Evolutionary conservation across 2,113 vertebrate genomes (phyloP), one percentile per base, ranked within the genome.

Genomic region (Spilogale gracilis): DNA sequence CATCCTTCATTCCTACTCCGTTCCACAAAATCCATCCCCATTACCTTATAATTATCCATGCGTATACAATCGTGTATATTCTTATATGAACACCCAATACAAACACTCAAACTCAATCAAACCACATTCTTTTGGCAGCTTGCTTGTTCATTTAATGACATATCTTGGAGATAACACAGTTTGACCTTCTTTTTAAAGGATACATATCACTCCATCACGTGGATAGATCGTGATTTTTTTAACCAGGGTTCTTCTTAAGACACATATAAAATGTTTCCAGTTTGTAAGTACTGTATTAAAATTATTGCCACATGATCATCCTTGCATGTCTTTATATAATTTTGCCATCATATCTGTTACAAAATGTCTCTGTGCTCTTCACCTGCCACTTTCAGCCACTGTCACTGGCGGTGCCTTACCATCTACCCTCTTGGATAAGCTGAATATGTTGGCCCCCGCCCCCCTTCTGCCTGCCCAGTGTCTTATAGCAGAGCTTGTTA

Each of bases 101-200:
- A 79, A 48, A 88, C 45, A 79, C 10, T 73, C 32, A 45, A 60
- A 63, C 21, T 80, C 25, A 84, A 8, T 61, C 48, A 61, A 25
- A 27, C 13, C 0, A 11, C 17, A n/a, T 52, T 50, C 61, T 43
- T 3, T 86, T 56, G 48, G 17, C 58, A 81, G 45, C 20, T 94
- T 84, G n/a, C 13, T 83, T 56, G 92, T 90, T 58, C 23, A 74
- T n/a, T 61, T 69, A 89, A 69, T 8, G 71, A 13, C n/a, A 18
- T 88, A 73, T 21, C 13, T 67, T 71, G 32, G 27, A 88, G 56
- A n/a, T 21, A 52, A 7, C 74, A 30, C 1, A 79, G 16, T 21
- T 95, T 63, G 71, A 30, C 18, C 25, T 50, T 48, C 52, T 97
- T 96, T 83, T 90, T 69, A 95, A 94, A 89, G 0, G n/a, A 18